Evolutionary conservation across 2,888 invertebrate species (phyloP), one percentile per base, ranked within the genome.

Genomic region (Dasypolia templi): DNA sequence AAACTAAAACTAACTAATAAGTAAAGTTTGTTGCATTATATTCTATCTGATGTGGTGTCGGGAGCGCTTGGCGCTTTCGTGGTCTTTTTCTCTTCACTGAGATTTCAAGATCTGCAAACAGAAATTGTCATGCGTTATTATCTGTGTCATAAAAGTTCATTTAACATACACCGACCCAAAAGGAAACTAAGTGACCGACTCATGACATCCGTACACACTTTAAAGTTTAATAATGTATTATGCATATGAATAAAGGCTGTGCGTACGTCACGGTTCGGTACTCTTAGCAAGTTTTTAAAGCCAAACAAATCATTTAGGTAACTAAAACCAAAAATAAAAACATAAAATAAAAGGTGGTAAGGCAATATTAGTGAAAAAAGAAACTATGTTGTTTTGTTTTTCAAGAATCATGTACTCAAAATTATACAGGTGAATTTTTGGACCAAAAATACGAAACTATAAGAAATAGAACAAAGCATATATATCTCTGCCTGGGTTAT

Each of bases 1-100:
- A 90, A 93, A 93, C 94, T 95, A 95, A 92, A 91, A 90, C 94
- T 95, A 94, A 91, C 89, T 91, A 92, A 93, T 93, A 94, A 94
- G 93, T 94, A 94, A 93, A 93, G 92, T 93, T 94, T 94, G 92
- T 93, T 92, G 92, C 92, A 92, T 56, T 56, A 56, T 92, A 92
- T 92, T 90, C 90, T 90, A 91, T 91, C 86, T 91, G 92, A 91
- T 90, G 93, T 91, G 91, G 91, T 92, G 91, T 91, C 88, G 88
- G 88, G 89, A 88, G 93, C 94, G 94, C 93, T 91, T 90, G 90
- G 94, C 92, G 93, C 93, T 83, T 84, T 87, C 90, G 89, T 91
- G 86, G 85, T 90, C 87, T 87, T 88, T 73, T 87, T 84, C 85
- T 90, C 90, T 87, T 88, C 92, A 91, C 93, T 91, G 93, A 91